Base-by-base conservation (phyloP, 2,797 vertebrate genomes). In the Enteromius fasciolatus region DNA sequence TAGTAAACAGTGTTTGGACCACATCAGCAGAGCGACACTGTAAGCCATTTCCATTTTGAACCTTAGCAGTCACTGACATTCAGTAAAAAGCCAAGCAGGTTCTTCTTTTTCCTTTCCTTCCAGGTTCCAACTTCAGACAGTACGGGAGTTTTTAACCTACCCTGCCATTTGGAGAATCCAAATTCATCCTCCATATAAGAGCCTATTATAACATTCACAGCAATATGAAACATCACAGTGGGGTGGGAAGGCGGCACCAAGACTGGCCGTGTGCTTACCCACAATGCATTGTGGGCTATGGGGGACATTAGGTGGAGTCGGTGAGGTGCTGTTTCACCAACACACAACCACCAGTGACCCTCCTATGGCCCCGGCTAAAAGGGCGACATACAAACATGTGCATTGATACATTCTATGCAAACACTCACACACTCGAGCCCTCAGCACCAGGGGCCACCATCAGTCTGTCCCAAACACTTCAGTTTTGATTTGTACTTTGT, bases 181-280 rank as follows among this genome's bases (percentile, higher is more conserved):
- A 75, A 31, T 70, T 59, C 50, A 28, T 83, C n/a, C 80, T 78
- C 85, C 80, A 72, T 54, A 36, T 36, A 74, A 84, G 77, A 75
- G 52, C 77, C 84, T 79, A 90, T 89, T 89, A 83, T 86, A 89
- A 92, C 89, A 92, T 90, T 97, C 94, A 97, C 97, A 96, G 96
- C 96, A 92, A 93, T 91, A 96, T 96, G 96, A 96, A 96, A 95
- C 91, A 92, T 98, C 97, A 98, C 97, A 97, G 97, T 98, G 96
- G 94, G 94, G 93, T 94, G 89, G 87, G 92, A 95, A 95, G 95
- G 93, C 89, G 94, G 95, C 95, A 94, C 94, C 89, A 92, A 88
- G 85, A 94, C 94, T 92, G 75, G 93, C 96, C 95, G 93, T 96
- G 96, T 95, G 92, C 93, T 95, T 94, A 94, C 93, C 92, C 92